Percentiles rank a stretch among this genome's conserved stretches.
phyloP scores from a whole-genome alignment of 2,888 invertebrate genomes.

The Halictus quadricinctus region DNA sequence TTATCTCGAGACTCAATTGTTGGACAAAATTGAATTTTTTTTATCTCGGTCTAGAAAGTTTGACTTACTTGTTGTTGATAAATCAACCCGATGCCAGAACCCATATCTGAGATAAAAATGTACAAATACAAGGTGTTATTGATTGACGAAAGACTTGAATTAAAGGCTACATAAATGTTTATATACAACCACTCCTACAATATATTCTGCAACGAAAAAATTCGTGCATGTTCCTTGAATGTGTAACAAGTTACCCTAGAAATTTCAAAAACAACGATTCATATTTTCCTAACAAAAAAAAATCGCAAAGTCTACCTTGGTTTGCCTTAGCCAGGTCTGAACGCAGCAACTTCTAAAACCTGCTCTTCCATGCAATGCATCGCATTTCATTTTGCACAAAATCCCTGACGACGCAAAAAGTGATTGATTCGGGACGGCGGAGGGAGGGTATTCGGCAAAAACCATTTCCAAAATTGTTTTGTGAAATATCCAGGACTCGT shows the following conservation, averaged over 20 bases:
- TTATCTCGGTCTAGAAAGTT: neutral
- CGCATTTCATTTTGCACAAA: neutral
- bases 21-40: neutral
- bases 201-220: neutral
- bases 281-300: neutral
- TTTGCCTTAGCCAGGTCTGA: neutral
- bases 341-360: neutral
- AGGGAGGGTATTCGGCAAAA: neutral
- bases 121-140: neutral
- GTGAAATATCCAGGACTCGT: neutral
- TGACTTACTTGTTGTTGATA: neutral
- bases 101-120: neutral
- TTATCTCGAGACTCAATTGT: neutral
- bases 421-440: neutral
- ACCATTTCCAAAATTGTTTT: neutral
- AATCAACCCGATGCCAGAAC: neutral
- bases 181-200: neutral
- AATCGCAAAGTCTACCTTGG: neutral
- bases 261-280: neutral
- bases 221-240: neutral
- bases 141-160: neutral
- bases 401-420: neutral
- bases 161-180: neutral
- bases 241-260: neutral
- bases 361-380: neutral